Evolutionary conservation across 2,888 invertebrate genomes (phyloP).

Genomic region (Cheilosia vulpina): DNA sequence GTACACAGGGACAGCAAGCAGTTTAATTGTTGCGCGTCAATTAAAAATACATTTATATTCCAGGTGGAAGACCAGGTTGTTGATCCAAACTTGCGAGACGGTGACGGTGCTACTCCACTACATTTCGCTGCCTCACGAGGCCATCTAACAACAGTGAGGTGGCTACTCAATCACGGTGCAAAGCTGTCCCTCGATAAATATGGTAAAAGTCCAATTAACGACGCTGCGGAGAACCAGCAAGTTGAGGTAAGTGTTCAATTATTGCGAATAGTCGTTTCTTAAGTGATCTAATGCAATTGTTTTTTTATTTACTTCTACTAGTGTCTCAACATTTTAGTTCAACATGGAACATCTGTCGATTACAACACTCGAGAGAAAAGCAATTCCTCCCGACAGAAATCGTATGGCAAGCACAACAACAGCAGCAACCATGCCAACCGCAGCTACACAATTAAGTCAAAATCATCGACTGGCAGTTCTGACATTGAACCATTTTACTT

Average conservation of each 20-base stretch:
- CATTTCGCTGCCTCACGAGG: conserved; percentile 95
- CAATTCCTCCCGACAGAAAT: conserved; percentile 74
- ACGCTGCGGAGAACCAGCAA: conserved; percentile 95
- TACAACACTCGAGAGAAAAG: conserved; percentile 84
- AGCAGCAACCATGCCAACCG: conserved; percentile 82
- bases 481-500: conserved; percentile 89
- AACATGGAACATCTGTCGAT: conserved; percentile 90
- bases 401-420: conserved; percentile 76
- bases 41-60: conserved; percentile 35
- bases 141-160: conserved; percentile 91
- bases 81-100: conserved; percentile 93
- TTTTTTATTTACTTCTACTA: conserved; percentile 80
- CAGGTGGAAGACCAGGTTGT: conserved; percentile 93
- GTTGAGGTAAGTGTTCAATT: conserved; percentile 87
- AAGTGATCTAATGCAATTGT: not conserved
- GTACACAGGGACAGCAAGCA: not conserved
- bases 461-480: conserved; percentile 83
- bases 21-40: not conserved
- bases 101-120: conserved; percentile 94
- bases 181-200: conserved; percentile 92
- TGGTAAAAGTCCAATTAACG: conserved; percentile 95
- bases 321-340: conserved; percentile 92
- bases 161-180: conserved; percentile 93
- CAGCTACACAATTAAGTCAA: conserved; percentile 83
- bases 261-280: not conserved